Evolutionary conservation across 2,888 invertebrate species (phyloP).

Genomic region (Notodonta ziczac): DNA sequence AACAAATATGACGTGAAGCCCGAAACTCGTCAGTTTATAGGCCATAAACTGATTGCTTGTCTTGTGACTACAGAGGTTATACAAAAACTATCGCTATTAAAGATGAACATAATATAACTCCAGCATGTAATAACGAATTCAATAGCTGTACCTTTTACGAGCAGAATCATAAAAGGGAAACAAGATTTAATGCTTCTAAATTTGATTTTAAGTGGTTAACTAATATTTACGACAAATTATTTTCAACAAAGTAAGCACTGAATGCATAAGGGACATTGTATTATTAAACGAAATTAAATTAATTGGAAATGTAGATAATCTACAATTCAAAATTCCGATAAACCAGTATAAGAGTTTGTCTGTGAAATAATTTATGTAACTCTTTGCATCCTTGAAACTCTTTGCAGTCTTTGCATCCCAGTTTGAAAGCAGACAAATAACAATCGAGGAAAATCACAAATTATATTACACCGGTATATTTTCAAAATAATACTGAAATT

Average conservation of each 20-base stretch:
- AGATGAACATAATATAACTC: constrained; percentile 15
- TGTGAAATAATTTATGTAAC: background rate
- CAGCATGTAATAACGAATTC: constrained; percentile 18
- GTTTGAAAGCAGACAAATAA: background rate
- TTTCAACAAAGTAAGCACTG: background rate
- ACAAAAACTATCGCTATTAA: constrained; percentile 21
- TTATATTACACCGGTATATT: background rate
- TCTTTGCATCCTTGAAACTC: background rate
- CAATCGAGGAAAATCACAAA: background rate
- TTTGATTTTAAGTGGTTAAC: constrained; percentile 30
- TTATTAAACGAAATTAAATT: background rate
- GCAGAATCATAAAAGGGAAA: constrained; percentile 35
- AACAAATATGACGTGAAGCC: constrained; percentile 14
- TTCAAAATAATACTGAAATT: constrained; percentile 1
- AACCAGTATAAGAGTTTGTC: background rate
- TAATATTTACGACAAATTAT: constrained; percentile 17
- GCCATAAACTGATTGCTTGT: constrained; percentile 23
- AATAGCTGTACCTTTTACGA: constrained; percentile 31
- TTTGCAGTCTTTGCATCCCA: no score
- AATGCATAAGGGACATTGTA: constrained; percentile 6
- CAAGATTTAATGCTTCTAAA: constrained; percentile 34
- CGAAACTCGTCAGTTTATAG: constrained; percentile 13
- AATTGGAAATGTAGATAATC: background rate
- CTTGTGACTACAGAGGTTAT: constrained; percentile 8
- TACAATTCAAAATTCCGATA: background rate